Conservation (phyloP, 1,140 invertebrate genomes). For the Dufourea novaeangliae region DNA sequence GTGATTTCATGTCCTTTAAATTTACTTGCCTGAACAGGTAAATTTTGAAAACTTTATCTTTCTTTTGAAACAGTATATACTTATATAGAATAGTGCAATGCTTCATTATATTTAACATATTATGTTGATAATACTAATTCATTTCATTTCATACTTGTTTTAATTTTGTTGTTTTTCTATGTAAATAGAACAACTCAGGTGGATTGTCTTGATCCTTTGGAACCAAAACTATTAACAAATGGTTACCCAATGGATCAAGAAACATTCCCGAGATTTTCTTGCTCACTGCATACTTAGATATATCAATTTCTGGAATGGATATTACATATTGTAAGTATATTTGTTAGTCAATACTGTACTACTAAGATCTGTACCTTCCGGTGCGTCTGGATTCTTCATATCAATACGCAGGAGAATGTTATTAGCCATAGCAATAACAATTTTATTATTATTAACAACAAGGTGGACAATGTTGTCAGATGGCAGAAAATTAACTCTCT, state of each 20-base stretch:
- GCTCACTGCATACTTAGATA: slow-evolving; percentile 84
- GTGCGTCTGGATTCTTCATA: slow-evolving; percentile 88
- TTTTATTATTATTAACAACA: slow-evolving; percentile 90
- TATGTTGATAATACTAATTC: neutral
- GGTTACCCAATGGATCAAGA: slow-evolving; percentile 93
- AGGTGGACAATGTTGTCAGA: slow-evolving; percentile 90
- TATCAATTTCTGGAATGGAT: slow-evolving; percentile 82
- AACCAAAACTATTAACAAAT: slow-evolving; percentile 89
- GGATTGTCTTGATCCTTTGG: slow-evolving; percentile 84
- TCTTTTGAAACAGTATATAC: neutral
- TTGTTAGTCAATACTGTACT: neutral
- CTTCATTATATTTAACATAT: neutral
- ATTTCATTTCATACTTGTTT: slow-evolving; percentile 80
- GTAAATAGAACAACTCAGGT: slow-evolving; percentile 91
- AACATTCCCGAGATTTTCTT: slow-evolving; percentile 89
- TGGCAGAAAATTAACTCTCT: slow-evolving; percentile 90
- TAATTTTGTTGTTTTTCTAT: slow-evolving; percentile 85
- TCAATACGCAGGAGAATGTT: slow-evolving; percentile 91
- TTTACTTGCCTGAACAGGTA: slow-evolving; percentile 81
- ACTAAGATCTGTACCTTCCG: slow-evolving; percentile 85
- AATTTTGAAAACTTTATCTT: slow-evolving; percentile 30
- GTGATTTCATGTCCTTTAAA: slow-evolving; percentile 93
- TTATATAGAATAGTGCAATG: neutral
- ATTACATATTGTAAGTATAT: neutral
- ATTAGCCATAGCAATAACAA: slow-evolving; percentile 93